A percentile compares a stretch with the other conserved stretches of the same genome.
Conservation (phyloP, 1,140 invertebrate species). For the Drosophila watanabei region DNA sequence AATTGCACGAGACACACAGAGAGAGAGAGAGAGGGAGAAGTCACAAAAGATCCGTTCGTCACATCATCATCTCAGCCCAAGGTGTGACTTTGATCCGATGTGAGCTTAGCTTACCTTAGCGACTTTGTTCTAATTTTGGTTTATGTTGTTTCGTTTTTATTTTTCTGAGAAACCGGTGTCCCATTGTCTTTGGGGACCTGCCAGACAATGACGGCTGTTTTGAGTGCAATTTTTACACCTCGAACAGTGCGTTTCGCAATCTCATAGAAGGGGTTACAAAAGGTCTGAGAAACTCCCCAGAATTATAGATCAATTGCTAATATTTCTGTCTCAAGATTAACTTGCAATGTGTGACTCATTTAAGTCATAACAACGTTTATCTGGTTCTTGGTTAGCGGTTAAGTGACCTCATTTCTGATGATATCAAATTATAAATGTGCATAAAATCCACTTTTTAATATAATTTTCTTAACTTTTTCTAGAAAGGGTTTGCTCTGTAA, state of each 20-base stretch:
- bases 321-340: neutral
- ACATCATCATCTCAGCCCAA: slow-evolving; percentile 42
- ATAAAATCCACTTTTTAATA: neutral
- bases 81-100: slow-evolving; percentile 70
- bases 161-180: slow-evolving; percentile 69
- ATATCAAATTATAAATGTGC: neutral
- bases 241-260: slow-evolving; percentile 28
- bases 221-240: slow-evolving; percentile 41
- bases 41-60: slow-evolving; percentile 41
- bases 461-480: neutral
- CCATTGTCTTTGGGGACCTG: slow-evolving; percentile 56
- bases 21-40: slow-evolving; percentile 16
- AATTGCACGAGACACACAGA: slow-evolving; percentile 48
- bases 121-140: slow-evolving; percentile 68
- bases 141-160: slow-evolving; percentile 33
- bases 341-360: neutral
- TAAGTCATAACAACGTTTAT: neutral
- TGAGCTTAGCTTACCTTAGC: slow-evolving; percentile 35
- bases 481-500: neutral
- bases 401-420: slow-evolving; percentile 14
- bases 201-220: slow-evolving; percentile 41
- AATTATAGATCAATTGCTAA: neutral
- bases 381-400: neutral
- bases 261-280: neutral
- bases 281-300: neutral